These are phyloP conservation scores for Caerostris extrusa DNA, from an alignment of 1,140 invertebrate species.

Conservation along the genomic window DNA sequence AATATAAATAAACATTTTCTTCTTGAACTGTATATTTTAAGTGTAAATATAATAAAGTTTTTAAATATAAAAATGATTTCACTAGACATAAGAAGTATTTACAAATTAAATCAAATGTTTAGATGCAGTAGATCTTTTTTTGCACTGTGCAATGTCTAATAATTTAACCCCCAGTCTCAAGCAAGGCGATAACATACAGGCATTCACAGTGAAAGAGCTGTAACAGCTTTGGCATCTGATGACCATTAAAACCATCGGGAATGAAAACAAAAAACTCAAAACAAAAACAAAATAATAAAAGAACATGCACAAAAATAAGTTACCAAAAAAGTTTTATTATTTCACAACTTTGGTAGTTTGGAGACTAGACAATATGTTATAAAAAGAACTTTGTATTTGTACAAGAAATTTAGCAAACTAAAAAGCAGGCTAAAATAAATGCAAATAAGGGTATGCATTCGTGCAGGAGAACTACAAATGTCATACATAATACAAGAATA, in stretches of 20 bases:
- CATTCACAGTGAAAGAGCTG: conserved; percentile 56
- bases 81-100: background rate
- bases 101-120: background rate
- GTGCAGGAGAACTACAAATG: conserved; percentile 56
- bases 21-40: too few species aligned
- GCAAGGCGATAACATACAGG: conserved; percentile 29
- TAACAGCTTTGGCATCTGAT: conserved; percentile 67
- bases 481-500: conserved; percentile 65
- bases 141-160: background rate
- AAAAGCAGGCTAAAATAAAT: conserved; percentile 60
- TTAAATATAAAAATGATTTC: background rate
- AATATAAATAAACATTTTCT: background rate
- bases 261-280: background rate
- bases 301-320: conserved; percentile 66
- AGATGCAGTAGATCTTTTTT: background rate
- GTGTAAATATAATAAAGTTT: too few species aligned
- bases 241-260: conserved; percentile 73
- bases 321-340: conserved; percentile 76
- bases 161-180: conserved; percentile 18
- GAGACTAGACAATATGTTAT: conserved; percentile 72
- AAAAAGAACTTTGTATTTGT: conserved; percentile 71
- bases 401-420: conserved; percentile 56
- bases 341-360: conserved; percentile 76
- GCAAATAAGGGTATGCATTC: conserved; percentile 57
- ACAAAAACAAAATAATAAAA: conserved; percentile 61